Percentiles rank a stretch among this genome's conserved stretches.
These are phyloP conservation scores for Synanceia verrucosa DNA, from an alignment of 2,797 vertebrate genomes.

Conservation along the genomic window DNA sequence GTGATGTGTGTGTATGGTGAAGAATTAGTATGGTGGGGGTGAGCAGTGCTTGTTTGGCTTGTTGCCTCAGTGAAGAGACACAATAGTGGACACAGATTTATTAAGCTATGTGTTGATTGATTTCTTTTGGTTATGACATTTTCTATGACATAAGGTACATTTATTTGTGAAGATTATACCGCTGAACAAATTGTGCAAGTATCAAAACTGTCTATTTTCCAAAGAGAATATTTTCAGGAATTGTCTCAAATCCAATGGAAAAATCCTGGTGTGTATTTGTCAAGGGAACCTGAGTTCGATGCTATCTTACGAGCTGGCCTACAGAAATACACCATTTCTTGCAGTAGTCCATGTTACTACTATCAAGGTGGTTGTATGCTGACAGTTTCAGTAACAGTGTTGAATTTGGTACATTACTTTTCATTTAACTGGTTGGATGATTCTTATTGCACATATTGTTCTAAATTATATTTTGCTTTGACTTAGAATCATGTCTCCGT, in stretches of 20 bases:
- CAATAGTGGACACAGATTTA: not conserved
- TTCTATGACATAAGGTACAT: no score
- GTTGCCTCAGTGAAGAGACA: not conserved
- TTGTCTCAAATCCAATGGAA: no score
- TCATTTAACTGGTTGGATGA: conserved; percentile 1
- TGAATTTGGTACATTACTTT: not conserved
- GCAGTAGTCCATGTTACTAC: no score
- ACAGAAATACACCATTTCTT: no score
- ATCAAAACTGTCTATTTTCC: no score
- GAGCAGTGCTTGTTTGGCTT: not conserved
- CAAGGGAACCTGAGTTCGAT: fast-evolving
- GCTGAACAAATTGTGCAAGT: no score
- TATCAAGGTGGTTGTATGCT: not conserved
- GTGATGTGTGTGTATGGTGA: conserved; percentile 2
- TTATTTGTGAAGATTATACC: no score
- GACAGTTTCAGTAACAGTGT: not conserved
- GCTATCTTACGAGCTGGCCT: no score
- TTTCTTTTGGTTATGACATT: not conserved
- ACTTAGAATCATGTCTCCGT: conserved; percentile 14
- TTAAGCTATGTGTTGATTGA: not conserved
- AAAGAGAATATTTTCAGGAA: no score
- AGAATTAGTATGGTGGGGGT: not conserved
- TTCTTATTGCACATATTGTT: not conserved
- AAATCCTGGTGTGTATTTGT: no score
- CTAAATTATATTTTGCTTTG: not conserved